Percentiles rank a stretch among this genome's conserved stretches.
These are phyloP conservation scores for Copsychus sechellarum DNA, from an alignment of 2,113 vertebrate genomes.

Conservation along the genomic window DNA sequence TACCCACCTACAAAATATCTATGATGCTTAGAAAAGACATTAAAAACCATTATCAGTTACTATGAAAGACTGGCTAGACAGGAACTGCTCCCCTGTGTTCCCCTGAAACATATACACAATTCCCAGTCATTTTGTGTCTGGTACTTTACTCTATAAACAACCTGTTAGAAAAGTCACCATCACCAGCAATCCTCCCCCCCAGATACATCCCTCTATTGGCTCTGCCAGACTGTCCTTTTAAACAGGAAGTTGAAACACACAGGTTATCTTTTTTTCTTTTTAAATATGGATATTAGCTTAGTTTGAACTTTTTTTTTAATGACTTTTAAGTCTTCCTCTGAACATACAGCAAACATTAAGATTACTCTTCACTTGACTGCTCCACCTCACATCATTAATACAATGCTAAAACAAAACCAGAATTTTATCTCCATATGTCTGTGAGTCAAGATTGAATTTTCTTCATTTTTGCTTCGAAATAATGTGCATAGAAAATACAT, in stretches of 20 bases:
- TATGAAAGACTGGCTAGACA: not conserved
- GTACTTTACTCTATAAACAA: conserved; percentile 18
- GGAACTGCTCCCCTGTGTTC: not conserved
- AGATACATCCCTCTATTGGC: not conserved
- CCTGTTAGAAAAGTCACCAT: not conserved
- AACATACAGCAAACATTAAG: not conserved
- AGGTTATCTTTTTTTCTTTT: not conserved
- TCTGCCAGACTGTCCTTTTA: not conserved
- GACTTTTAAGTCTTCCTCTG: not conserved
- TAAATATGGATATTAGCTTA: not conserved
- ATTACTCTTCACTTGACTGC: not conserved
- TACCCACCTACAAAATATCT: not conserved
- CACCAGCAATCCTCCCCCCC: not conserved
- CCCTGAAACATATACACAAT: not conserved
- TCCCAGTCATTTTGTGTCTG: not conserved
- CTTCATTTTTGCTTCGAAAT: not conserved
- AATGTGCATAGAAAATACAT: not conserved
- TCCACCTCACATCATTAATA: not conserved
- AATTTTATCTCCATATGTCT: not conserved
- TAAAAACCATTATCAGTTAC: not conserved
- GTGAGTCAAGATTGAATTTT: not conserved
- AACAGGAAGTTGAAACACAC: not conserved
- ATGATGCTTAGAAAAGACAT: not conserved
- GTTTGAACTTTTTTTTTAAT: not conserved
- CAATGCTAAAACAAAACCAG: not conserved